A percentile compares a stretch with the other conserved stretches of the same genome.
These are phyloP conservation scores for Drosophila subobscura DNA, from an alignment of 1,140 invertebrate genomes.

Conservation along the genomic window DNA sequence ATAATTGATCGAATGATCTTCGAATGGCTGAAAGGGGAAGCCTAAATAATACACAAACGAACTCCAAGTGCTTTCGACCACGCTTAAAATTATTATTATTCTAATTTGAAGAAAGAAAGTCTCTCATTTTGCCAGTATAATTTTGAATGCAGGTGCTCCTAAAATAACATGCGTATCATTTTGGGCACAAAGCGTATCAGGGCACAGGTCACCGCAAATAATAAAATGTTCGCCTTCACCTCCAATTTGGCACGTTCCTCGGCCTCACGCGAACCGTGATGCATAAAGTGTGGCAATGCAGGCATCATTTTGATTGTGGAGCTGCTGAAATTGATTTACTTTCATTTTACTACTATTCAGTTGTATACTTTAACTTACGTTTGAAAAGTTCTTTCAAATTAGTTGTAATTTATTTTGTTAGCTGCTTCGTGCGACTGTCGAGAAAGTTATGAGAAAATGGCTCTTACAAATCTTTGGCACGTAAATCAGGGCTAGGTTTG, in stretches of 20 bases:
- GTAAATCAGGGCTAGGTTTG: neutral
- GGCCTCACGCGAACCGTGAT: constrained; percentile 8
- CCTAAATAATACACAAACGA: no score
- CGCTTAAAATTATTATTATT: no score
- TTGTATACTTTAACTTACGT: constrained; percentile 8
- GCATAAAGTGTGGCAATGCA: constrained; percentile 13
- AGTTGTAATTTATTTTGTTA: neutral
- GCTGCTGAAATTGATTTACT: neutral
- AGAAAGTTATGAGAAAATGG: neutral
- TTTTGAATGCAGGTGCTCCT: neutral
- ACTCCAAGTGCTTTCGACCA: no score
- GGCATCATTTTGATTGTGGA: constrained; percentile 51
- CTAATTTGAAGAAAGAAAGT: neutral
- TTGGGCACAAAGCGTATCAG: constrained; percentile 45
- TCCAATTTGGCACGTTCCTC: constrained; percentile 48
- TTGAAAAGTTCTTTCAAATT: constrained; percentile 10
- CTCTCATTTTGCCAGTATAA: neutral
- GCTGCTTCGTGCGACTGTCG: neutral
- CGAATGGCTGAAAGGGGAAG: no score
- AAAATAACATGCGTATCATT: constrained; percentile 22
- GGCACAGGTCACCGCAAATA: constrained; percentile 47
- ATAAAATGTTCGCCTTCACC: constrained; percentile 47
- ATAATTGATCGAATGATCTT: no score
- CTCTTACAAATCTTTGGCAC: neutral
- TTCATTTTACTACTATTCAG: neutral